Evolutionary conservation across 2,797 vertebrate species (phyloP).

Genomic region (Nyctibius grandis): DNA sequence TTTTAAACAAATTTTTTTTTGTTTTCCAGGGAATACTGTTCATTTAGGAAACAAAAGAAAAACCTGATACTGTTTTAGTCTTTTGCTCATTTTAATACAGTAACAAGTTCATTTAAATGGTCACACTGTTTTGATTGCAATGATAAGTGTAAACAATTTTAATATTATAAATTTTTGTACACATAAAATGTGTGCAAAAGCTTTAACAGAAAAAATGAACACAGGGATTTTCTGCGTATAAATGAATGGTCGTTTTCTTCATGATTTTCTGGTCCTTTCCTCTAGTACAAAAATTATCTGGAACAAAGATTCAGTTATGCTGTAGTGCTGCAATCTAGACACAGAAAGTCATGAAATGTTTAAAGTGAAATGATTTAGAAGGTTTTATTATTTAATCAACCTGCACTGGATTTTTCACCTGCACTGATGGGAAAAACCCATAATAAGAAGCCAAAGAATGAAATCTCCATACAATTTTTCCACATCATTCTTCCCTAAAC

Average conservation of each 20-base stretch:
- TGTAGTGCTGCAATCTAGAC: background rate
- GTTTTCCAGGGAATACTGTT: background rate
- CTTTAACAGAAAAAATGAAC: background rate
- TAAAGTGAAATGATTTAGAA: background rate
- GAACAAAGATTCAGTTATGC: background rate
- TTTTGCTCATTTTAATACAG: background rate
- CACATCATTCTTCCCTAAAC: background rate
- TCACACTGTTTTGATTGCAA: background rate
- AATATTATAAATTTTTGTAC: background rate
- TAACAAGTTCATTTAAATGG: background rate
- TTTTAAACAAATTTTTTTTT: background rate
- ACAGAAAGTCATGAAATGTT: background rate
- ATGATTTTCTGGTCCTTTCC: background rate
- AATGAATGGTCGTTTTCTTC: background rate
- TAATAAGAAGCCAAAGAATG: background rate
- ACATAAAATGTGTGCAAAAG: background rate
- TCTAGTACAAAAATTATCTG: background rate
- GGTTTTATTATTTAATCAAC: slow-evolving; percentile 4
- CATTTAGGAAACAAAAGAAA: background rate
- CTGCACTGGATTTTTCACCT: background rate
- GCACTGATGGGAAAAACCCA: background rate
- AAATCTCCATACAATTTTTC: background rate
- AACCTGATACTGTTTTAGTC: background rate
- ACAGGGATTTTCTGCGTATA: background rate
- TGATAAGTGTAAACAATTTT: background rate